These are phyloP conservation scores for Nemapogon koenigi DNA, from an alignment of 2,888 invertebrate genomes.

Conservation along the genomic window DNA sequence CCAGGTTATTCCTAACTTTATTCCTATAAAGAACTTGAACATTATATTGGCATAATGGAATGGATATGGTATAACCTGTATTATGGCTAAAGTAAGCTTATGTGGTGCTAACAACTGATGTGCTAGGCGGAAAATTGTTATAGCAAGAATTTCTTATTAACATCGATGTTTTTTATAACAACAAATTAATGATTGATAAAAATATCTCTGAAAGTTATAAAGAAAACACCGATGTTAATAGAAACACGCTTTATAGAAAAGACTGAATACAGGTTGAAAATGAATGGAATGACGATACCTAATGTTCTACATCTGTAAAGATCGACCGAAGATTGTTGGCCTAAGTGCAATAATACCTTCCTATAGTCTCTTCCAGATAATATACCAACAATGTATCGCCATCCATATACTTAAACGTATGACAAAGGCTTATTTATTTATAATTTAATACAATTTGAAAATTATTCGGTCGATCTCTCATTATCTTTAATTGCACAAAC, in stretches of 20 bases:
- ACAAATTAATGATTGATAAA: not conserved
- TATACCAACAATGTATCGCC: too few relatives aligned
- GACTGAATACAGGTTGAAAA: slow-evolving; percentile 29
- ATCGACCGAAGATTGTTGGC: too few relatives aligned
- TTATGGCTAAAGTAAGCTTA: slow-evolving; percentile 24
- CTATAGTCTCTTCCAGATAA: too few relatives aligned
- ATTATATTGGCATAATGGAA: not conserved
- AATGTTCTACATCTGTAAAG: too few relatives aligned
- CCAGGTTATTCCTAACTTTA: too few relatives aligned
- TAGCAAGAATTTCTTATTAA: slow-evolving; percentile 4
- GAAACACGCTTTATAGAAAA: slow-evolving; percentile 39
- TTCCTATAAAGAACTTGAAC: too few relatives aligned
- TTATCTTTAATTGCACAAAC: not conserved
- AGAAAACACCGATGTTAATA: slow-evolving; percentile 4
- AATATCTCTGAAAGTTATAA: not conserved
- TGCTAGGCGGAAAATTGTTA: slow-evolving; percentile 16
- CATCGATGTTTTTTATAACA: slow-evolving; percentile 3
- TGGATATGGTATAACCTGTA: slow-evolving; percentile 7
- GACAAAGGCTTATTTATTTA: too few relatives aligned
- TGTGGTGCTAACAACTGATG: slow-evolving; percentile 42
- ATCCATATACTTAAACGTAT: too few relatives aligned
- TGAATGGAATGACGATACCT: not conserved
- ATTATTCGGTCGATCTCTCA: too few relatives aligned
- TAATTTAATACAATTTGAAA: too few relatives aligned
- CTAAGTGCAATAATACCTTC: too few relatives aligned